Evolutionary conservation across 1,140 invertebrate species (phyloP), one percentile per base, ranked within the genome.

Genomic region (Procambarus virginalis): DNA sequence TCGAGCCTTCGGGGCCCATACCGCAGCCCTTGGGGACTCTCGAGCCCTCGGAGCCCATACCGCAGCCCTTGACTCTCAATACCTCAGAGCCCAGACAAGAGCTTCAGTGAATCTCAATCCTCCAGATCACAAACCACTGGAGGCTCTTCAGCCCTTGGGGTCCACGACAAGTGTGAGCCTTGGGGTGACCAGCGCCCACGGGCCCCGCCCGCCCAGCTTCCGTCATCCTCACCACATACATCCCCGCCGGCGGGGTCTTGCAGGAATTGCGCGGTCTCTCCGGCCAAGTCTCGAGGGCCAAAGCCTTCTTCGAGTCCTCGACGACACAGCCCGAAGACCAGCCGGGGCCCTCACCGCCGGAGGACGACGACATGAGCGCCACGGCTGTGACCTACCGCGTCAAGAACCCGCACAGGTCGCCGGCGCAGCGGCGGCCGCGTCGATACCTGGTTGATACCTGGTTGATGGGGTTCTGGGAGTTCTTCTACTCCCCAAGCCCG

Each of bases 251-350:
- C 12, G 64, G 17, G 14, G 22, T 79, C 64, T 14, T 58, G 10
- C 77, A 58, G 20, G 87, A 89, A 17, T 14, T 77, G 49, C n/a
- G 10, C 22, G 60, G 77, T 12, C 45, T 60, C 12, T 12, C 80
- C 1, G 87, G 87, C 6, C 79, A 49, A 48, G 87, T 89, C 34
- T 77, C 80, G 0, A 48, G 81, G 8, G 68, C 81, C 12, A 83
- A 60, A n/a, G 87, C 87, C 14, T 77, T 89, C 17, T 89, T 89
- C 51, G 87, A 89, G 55, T 58, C 87, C 0, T 17, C 48, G 45
- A 70, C 87, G 1, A 46, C 73, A 10, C 80, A 73, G 80, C 20
- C 34, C 20, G 51, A 58, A 22, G 64, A 48, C 45, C 10, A 3
- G 58, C 22, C 3, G 49, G 10, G 3, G 45, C 51, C 78, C 12